Evolutionary conservation across 2,113 vertebrate genomes (phyloP).

Genomic region (Pollachius pollachius): DNA sequence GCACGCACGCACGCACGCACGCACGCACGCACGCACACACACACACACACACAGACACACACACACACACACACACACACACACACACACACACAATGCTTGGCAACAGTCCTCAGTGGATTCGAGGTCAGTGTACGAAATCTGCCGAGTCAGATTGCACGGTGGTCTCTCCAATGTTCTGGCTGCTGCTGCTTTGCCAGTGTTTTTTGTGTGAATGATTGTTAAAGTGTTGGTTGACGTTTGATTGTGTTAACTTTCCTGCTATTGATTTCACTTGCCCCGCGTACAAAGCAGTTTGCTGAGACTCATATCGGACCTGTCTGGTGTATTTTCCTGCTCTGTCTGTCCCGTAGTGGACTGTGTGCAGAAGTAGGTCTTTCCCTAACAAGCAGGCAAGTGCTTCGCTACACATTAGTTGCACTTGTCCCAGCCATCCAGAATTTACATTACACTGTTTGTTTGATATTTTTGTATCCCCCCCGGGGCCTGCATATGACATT

Average conservation of each 20-base stretch:
- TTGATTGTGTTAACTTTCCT: not conserved
- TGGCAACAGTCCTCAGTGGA: not conserved
- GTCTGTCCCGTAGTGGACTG: not conserved
- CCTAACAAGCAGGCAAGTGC: no score
- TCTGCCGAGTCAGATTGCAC: constrained; percentile 12
- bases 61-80: not conserved
- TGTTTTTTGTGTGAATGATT: not conserved
- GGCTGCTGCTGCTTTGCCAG: not conserved
- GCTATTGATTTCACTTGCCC: not conserved
- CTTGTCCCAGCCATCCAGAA: no score
- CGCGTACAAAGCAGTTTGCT: not conserved
- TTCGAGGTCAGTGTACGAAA: not conserved
- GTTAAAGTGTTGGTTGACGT: not conserved
- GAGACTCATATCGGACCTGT: not conserved
- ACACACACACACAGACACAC: not conserved
- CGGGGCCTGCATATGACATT: no score
- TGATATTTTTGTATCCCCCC: no score
- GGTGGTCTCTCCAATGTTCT: not conserved
- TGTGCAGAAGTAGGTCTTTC: not conserved
- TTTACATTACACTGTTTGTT: no score
- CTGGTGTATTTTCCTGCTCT: not conserved
- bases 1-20: constrained; percentile 1
- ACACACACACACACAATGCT: not conserved
- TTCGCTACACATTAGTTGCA: no score
- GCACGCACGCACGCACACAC: constrained; percentile 1